Evolutionary conservation across 2,888 invertebrate genomes (phyloP), one percentile per base, ranked within the genome.

Genomic region (Pocota personata): DNA sequence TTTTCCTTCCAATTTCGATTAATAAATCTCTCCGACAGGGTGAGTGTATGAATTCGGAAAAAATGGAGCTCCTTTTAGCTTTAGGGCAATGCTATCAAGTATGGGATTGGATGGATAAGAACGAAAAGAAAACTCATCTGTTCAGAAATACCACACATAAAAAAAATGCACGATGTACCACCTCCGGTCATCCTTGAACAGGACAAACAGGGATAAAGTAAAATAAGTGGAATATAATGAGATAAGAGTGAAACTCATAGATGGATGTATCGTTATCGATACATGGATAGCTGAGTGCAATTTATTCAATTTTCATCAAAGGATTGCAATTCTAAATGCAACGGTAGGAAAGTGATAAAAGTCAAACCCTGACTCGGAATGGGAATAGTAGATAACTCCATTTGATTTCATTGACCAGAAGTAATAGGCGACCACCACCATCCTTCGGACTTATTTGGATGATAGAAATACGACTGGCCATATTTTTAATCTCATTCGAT

Each of bases 401-500:
- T 83, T 66, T 66, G 7, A 60, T 21, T 48, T 73, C 46, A 83
- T 78, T 83, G 78, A 78, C 60, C 60, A 52, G 37, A 77, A 71
- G 40, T 55, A 55, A 67, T 57, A 1, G 46, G 35, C 12, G 27
- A 48, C 50, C 50, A 66, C 64, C 64, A 32, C 52, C 35, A 46
- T 32, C 37, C 32, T 21, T 62, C 24, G 73, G 66, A 66, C 75
- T 80, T 84, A 75, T 67, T 83, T 73, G 30, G 46, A 73, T 62
- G 67, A 77, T 62, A 79, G 66, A 82, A 80, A 75, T 84, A 76
- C 75, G 58, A 86, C 71, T 71, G 75, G 87, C 88, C 88, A 88
- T 88, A 88, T 88, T 88, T 88, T 88, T 88, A 88, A 88, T 88
- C 88, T 88, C 87, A 88, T 88, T 87, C 88, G 88, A 88, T 88